Percentiles rank a stretch among this genome's conserved stretches.
Evolutionary conservation across 2,113 vertebrate genomes (phyloP).

Genomic region (Psittacara wagleri): DNA sequence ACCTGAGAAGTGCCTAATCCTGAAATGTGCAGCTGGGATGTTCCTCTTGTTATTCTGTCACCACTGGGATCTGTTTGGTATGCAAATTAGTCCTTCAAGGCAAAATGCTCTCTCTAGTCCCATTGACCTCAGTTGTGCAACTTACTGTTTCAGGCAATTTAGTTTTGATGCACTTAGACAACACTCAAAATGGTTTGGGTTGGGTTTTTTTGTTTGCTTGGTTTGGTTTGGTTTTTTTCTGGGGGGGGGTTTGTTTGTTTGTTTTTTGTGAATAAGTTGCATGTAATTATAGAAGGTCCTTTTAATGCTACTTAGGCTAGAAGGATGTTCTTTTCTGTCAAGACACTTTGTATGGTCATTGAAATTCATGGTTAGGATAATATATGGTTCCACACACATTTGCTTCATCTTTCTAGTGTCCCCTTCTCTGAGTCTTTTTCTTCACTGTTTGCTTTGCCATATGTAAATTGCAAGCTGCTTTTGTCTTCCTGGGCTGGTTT

Average conservation of each 20-base stretch:
- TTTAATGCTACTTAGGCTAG: not conserved
- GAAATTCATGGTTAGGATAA: not conserved
- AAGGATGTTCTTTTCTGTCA: not conserved
- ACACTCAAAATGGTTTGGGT: not conserved
- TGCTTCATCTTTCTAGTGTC: not conserved
- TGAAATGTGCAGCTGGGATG: not conserved
- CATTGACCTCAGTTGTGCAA: not conserved
- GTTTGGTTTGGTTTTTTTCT: not conserved
- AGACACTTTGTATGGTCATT: accelerated
- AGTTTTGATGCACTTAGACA: not conserved
- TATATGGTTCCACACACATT: not conserved
- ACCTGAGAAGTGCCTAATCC: not conserved
- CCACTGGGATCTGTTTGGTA: not conserved
- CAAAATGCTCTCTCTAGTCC: not conserved
- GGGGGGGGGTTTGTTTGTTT: too few species aligned
- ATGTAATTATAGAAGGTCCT: not conserved
- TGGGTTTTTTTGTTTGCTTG: not conserved
- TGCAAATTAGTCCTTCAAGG: not conserved
- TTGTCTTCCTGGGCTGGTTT: not conserved
- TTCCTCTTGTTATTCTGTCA: not conserved
- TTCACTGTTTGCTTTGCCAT: not conserved
- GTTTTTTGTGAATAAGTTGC: not conserved
- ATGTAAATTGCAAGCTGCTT: not conserved
- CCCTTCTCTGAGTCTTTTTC: not conserved
- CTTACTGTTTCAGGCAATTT: not conserved